phyloP scores from a whole-genome alignment of 2,888 invertebrate genomes.

The Rhogogaster chlorosoma region DNA sequence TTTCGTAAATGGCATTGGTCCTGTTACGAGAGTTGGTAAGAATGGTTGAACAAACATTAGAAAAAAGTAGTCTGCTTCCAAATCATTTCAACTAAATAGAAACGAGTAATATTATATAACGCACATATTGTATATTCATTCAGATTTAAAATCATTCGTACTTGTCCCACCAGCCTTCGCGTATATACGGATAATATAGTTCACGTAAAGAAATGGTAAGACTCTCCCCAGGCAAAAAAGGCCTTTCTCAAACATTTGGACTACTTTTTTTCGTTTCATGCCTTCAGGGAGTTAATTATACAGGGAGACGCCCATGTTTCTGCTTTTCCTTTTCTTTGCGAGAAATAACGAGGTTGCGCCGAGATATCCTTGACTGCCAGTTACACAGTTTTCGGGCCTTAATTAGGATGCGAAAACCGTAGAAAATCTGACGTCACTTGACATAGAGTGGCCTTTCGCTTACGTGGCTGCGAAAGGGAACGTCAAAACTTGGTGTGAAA shows the following conservation, averaged over 20 bases:
- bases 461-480: slow-evolving; percentile 8
- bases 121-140: background rate
- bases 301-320: slow-evolving; percentile 47
- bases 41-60: slow-evolving; percentile 4
- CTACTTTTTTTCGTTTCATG: slow-evolving; percentile 30
- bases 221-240: background rate
- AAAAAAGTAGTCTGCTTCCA: slow-evolving; percentile 2
- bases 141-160: background rate
- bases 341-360: slow-evolving; percentile 58
- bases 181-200: background rate
- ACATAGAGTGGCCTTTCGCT: slow-evolving; percentile 36
- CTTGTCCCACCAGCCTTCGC: background rate
- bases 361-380: slow-evolving; percentile 40
- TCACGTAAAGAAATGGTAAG: background rate
- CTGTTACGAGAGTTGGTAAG: slow-evolving; percentile 18
- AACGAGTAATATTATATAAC: slow-evolving; percentile 1
- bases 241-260: slow-evolving; percentile 40
- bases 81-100: background rate
- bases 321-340: slow-evolving; percentile 53
- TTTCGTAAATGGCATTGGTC: slow-evolving; percentile 35
- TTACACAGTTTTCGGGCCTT: slow-evolving; percentile 46
- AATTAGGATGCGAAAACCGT: slow-evolving; percentile 47
- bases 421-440: slow-evolving; percentile 43
- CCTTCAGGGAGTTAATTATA: slow-evolving; percentile 44
- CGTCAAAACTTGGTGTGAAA: slow-evolving; percentile 36